Percentiles rank a stretch among this genome's conserved stretches.
phyloP scores from a whole-genome alignment of 2,797 vertebrate species.

The Kryptolebias ocellatus region DNA sequence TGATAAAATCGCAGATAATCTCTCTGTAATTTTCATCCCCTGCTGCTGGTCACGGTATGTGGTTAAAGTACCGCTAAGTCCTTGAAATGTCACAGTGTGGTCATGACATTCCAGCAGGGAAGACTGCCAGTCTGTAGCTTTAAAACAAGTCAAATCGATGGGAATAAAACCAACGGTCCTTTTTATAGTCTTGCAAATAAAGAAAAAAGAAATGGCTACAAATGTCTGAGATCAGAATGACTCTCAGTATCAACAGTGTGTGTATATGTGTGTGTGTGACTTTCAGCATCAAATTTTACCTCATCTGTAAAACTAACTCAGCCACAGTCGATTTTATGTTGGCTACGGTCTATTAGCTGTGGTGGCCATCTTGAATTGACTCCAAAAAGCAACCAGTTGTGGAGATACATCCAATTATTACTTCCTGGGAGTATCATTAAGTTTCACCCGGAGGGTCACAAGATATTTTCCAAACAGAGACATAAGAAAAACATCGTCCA shows the following conservation, averaged over 20 bases:
- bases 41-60: constrained; percentile 25
- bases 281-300: too few species aligned
- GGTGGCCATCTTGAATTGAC: too few species aligned
- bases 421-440: too few species aligned
- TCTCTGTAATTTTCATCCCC: constrained; percentile 45
- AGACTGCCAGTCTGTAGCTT: constrained; percentile 10
- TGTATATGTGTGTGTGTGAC: too few species aligned
- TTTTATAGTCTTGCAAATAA: constrained; percentile 3
- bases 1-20: constrained; percentile 35
- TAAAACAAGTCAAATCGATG: constrained; percentile 30
- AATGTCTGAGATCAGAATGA: constrained; percentile 28
- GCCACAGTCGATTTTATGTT: too few species aligned
- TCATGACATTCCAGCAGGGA: constrained; percentile 21
- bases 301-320: too few species aligned
- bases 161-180: constrained; percentile 3
- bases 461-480: too few species aligned
- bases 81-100: constrained; percentile 51
- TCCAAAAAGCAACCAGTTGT: too few species aligned
- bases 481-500: too few species aligned
- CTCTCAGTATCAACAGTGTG: not conserved
- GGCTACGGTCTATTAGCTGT: too few species aligned
- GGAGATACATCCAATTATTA: too few species aligned
- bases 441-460: too few species aligned
- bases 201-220: constrained; percentile 16
- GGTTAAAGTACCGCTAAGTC: constrained; percentile 28